Base-by-base conservation (phyloP, 2,797 vertebrate genomes). In the Dendrocincla fuliginosa region DNA sequence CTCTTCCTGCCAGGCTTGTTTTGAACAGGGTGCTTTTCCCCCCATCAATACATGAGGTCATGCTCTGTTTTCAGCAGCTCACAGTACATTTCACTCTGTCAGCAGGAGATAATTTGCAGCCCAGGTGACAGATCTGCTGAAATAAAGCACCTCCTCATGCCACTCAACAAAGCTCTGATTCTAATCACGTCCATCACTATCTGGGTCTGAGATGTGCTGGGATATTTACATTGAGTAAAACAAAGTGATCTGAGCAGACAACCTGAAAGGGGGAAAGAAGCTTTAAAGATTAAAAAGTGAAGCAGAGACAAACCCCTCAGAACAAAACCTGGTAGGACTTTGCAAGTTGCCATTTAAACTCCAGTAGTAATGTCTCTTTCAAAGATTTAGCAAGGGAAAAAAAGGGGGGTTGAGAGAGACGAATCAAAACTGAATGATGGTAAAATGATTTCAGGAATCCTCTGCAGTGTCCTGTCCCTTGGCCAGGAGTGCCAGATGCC, bases 91-190 rank as follows among this genome's bases (percentile, higher is more conserved):
- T 80, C 55, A 89, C 80, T 94, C 91, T 92, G 95, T 96, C 93
- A 87, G 81, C 49, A 49, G 89, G 88, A 90, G 42, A 92, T 74
- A 90, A 86, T 63, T 93, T 89, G 69, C 93, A 76, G 42, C 60
- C 5, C 44, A 95, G 92, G 85, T 83, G 87, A 95, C 83, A 50
- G 35, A 92, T 87, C 80, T 87, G 47, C 59, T 91, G 95, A 96
- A 95, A 97, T 93, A 77, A 91, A 96, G 85, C 67, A 63, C 83
- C 95, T 95, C 95, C 97, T 92, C 87, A 52, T 69, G 57, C 94
- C 64, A 49, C 75, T 96, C 94, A 94, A 46, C 89, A 86, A 69
- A 96, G 65, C 85, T 76, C 94, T 49, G 83, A 94, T 91, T 90
- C 88, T 93, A 95, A 96, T 95, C 95, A 91, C 68, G 78, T 67